phyloP scores from a whole-genome alignment of 1,140 invertebrate genomes.

The Catajapyx aquilonaris region DNA sequence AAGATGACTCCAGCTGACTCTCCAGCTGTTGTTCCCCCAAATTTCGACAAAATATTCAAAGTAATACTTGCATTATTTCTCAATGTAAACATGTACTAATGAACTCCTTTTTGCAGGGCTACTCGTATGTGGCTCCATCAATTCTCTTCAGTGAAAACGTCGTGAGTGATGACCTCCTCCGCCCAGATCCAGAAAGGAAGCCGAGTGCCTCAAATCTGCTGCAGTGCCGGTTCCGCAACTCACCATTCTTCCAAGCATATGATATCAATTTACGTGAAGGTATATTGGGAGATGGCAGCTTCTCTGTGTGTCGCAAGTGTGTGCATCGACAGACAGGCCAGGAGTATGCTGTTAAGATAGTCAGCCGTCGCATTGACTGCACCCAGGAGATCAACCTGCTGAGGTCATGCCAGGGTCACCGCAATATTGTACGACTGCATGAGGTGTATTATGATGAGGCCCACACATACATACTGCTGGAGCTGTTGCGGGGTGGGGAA shows the following conservation, averaged over 20 bases:
- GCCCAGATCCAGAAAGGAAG: slow-evolving; percentile 22
- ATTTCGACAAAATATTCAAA: slow-evolving; percentile 73
- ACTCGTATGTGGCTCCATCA: slow-evolving; percentile 88
- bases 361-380: slow-evolving; percentile 53
- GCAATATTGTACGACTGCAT: slow-evolving; percentile 65
- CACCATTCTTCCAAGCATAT: slow-evolving; percentile 68
- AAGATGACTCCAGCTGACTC: slow-evolving; percentile 71
- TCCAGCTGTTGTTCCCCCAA: slow-evolving; percentile 52
- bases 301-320: slow-evolving; percentile 70
- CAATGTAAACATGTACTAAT: too few relatives aligned
- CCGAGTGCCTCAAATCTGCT: slow-evolving; percentile 23
- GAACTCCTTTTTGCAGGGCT: slow-evolving; percentile 36
- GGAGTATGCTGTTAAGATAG: slow-evolving; percentile 77
- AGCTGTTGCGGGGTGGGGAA: slow-evolving; percentile 70
- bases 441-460: slow-evolving; percentile 58
- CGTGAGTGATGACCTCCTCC: slow-evolving; percentile 47
- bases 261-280: slow-evolving; percentile 39
- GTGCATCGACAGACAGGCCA: slow-evolving; percentile 43
- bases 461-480: slow-evolving; percentile 68
- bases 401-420: slow-evolving; percentile 61
- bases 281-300: slow-evolving; percentile 69
- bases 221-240: slow-evolving; percentile 37
- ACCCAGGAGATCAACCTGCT: slow-evolving; percentile 55
- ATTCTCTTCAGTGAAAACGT: slow-evolving; percentile 69
- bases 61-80: slow-evolving; percentile 23